Conservation (phyloP, 2,797 vertebrate species). For the Poeciliopsis presidionis region DNA sequence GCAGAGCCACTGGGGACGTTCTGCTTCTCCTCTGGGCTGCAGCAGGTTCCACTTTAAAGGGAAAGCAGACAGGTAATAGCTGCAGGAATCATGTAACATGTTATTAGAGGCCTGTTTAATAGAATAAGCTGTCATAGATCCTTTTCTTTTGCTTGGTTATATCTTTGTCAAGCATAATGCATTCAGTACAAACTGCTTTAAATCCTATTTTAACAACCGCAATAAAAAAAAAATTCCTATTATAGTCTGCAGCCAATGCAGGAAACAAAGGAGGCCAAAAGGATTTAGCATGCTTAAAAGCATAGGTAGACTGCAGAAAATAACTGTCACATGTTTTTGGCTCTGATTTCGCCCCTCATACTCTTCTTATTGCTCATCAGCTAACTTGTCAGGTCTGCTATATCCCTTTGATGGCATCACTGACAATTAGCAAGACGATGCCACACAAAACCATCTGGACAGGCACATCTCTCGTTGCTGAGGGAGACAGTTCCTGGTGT, state of each 20-base stretch:
- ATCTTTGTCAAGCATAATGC: slow-evolving; percentile 28
- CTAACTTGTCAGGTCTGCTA: slow-evolving; percentile 84
- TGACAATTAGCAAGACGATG: slow-evolving; percentile 87
- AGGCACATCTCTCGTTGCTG: slow-evolving; percentile 82
- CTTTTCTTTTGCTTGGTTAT: slow-evolving; percentile 31
- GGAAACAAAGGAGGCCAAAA: slow-evolving; percentile 56
- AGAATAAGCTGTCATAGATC: slow-evolving; percentile 15
- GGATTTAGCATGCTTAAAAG: slow-evolving; percentile 63
- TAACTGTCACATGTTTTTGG: slow-evolving; percentile 73
- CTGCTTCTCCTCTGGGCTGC: slow-evolving; percentile 35
- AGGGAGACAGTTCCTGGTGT: slow-evolving; percentile 81
- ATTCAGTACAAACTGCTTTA: slow-evolving; percentile 46
- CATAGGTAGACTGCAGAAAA: slow-evolving; percentile 66
- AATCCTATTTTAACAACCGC: slow-evolving; percentile 23
- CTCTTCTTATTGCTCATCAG: slow-evolving; percentile 83
- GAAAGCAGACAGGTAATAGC: slow-evolving; percentile 54
- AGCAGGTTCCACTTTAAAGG: slow-evolving; percentile 55
- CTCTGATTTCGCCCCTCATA: slow-evolving; percentile 68
- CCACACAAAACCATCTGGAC: slow-evolving; percentile 87
- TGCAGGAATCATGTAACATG: slow-evolving; percentile 20
- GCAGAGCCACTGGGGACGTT: slow-evolving; percentile 64
- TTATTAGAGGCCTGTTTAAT: slow-evolving; percentile 39
- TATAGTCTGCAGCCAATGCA: slow-evolving; percentile 43
- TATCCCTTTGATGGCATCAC: slow-evolving; percentile 86
- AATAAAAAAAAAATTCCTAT: slow-evolving; percentile 28